Percentiles rank a stretch among this genome's conserved stretches.
Conservation (phyloP, 2,888 invertebrate genomes). For the Cryptophagus acutangulus region DNA sequence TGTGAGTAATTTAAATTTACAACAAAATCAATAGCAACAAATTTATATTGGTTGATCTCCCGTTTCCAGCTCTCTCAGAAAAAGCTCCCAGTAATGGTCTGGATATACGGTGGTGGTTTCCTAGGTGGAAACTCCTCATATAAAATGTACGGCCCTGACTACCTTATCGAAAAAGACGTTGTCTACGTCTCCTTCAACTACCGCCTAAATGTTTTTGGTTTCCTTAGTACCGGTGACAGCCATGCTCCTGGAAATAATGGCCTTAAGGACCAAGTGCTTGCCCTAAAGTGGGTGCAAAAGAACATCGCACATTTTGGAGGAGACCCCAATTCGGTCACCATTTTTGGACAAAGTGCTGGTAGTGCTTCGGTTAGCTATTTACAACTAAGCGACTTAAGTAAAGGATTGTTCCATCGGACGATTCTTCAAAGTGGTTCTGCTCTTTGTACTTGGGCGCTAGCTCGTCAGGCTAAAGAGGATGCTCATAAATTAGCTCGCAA, state of each 20-base stretch:
- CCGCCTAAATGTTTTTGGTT: constrained; percentile 38
- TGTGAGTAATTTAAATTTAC: not conserved
- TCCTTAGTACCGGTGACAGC: constrained; percentile 32
- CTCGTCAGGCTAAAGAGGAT: no score
- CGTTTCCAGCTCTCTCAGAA: constrained; percentile 12
- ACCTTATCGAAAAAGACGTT: constrained; percentile 34
- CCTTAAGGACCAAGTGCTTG: constrained; percentile 33
- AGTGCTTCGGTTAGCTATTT: constrained; percentile 31
- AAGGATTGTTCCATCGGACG: constrained; percentile 29
- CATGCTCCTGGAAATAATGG: constrained; percentile 33
- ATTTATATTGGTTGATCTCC: not conserved
- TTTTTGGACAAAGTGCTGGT: constrained; percentile 35
- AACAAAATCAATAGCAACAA: not conserved
- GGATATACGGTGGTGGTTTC: constrained; percentile 36
- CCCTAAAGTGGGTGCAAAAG: constrained; percentile 31
- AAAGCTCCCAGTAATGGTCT: constrained; percentile 36
- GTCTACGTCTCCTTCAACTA: constrained; percentile 37
- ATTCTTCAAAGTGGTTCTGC: constrained; percentile 35
- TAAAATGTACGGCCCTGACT: constrained; percentile 31
- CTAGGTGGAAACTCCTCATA: constrained; percentile 29
- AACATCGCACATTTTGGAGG: constrained; percentile 33
- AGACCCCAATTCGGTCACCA: constrained; percentile 28
- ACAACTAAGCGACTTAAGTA: constrained; percentile 28
- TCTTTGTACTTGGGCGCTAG: constrained; percentile 31
- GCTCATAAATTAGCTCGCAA: no score